Evolutionary conservation across 2,113 vertebrate species (phyloP).

Genomic region (Eudorcas thomsonii): DNA sequence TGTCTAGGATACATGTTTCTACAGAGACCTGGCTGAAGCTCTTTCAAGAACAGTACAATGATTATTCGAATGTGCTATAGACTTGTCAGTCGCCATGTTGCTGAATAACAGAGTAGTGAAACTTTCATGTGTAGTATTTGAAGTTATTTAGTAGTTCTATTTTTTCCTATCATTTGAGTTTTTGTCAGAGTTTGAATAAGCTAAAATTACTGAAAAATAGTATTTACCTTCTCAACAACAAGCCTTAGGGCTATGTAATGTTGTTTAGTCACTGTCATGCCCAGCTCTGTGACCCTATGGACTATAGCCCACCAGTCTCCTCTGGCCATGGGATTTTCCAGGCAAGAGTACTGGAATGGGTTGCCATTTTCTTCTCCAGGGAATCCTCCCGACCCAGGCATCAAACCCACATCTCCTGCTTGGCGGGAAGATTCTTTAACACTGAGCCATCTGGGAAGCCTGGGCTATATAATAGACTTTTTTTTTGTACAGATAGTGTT

Average conservation of each 20-base stretch:
- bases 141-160: neutral
- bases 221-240: neutral
- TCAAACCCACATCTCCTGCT: neutral
- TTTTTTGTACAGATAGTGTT: neutral
- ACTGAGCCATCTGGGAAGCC: neutral
- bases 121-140: neutral
- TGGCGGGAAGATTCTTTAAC: neutral
- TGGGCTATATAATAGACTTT: neutral
- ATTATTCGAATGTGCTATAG: neutral
- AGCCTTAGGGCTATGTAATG: neutral
- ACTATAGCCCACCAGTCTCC: neutral
- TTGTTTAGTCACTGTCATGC: neutral
- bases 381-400: neutral
- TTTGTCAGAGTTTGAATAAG: constrained; percentile 35
- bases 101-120: neutral
- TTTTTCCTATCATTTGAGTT: constrained; percentile 27
- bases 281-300: neutral
- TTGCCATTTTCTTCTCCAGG: neutral
- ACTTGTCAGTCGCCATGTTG: neutral
- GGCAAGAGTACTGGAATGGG: neutral
- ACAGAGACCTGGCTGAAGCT: neutral
- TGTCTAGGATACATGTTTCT: constrained; percentile 40
- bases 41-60: neutral
- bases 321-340: neutral
- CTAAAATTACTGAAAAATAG: constrained; percentile 41